Evolutionary conservation across 64 coral and sea anemone species (phyloP).

Genomic region (Pocillopora verrucosa): DNA sequence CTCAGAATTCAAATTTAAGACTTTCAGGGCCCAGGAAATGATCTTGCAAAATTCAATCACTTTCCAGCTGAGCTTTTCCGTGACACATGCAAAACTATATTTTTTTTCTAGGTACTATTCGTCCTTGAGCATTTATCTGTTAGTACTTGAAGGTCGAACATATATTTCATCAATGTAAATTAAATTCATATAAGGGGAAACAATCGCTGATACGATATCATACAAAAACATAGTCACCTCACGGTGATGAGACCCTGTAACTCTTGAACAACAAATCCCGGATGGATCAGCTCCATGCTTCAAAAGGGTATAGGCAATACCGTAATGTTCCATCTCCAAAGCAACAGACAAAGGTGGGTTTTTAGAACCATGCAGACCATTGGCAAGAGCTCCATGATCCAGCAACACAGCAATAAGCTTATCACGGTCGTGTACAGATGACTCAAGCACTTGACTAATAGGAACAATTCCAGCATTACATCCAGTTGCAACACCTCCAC

Average conservation of each 20-base stretch:
- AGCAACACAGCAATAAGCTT: constrained; percentile 55
- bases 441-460: constrained; percentile 35
- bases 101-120: too few species aligned
- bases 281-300: constrained; percentile 64
- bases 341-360: constrained; percentile 57
- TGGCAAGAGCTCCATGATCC: constrained; percentile 67
- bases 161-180: too few species aligned
- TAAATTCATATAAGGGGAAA: too few species aligned
- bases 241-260: constrained; percentile 21
- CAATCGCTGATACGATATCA: too few species aligned
- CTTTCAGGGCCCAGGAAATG: too few species aligned
- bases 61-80: too few species aligned
- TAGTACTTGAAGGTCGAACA: too few species aligned
- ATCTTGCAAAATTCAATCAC: too few species aligned
- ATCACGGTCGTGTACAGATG: constrained; percentile 14
- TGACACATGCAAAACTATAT: too few species aligned
- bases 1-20: too few species aligned
- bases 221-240: constrained; percentile 4
- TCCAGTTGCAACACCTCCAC: constrained; percentile 68
- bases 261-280: constrained; percentile 24
- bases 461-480: constrained; percentile 45
- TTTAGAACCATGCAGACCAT: constrained; percentile 56
- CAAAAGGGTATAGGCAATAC: constrained; percentile 41
- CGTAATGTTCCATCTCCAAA: constrained; percentile 47
- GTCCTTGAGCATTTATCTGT: too few species aligned